These are phyloP conservation scores for Periparus ater DNA, from an alignment of 2,797 vertebrate species.

Conservation along the genomic window DNA sequence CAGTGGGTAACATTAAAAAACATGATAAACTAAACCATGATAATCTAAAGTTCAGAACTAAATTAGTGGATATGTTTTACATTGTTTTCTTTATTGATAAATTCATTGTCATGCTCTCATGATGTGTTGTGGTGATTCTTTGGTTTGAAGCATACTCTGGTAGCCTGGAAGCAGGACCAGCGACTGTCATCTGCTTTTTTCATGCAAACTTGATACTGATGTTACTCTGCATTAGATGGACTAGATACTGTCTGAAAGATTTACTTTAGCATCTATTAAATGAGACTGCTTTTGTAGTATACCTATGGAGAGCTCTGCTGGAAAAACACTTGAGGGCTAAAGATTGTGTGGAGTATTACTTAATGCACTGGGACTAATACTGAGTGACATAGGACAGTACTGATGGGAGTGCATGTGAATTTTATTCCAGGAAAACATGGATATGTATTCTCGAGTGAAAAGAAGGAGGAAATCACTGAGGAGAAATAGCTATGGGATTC, in stretches of 20 bases:
- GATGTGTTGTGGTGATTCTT: neutral
- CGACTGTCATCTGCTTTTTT: neutral
- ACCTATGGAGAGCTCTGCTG: neutral
- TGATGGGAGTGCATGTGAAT: neutral
- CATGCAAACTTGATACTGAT: neutral
- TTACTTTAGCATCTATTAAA: neutral
- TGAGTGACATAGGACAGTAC: neutral
- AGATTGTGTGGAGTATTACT: neutral
- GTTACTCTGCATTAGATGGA: neutral
- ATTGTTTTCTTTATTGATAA: neutral
- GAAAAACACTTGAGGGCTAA: neutral
- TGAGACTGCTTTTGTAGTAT: neutral
- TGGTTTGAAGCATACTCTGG: neutral
- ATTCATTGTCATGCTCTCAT: neutral
- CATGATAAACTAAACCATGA: neutral
- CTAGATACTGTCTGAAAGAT: neutral
- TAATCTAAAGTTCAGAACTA: neutral
- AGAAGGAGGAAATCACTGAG: slow-evolving; percentile 92
- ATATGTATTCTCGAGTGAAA: slow-evolving; percentile 99
- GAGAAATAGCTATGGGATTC: slow-evolving; percentile 92
- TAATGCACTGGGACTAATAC: neutral
- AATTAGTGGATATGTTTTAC: neutral
- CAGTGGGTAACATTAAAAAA: neutral
- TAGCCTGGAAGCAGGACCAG: neutral
- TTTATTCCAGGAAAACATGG: slow-evolving; percentile 93